Evolutionary conservation across 2,113 vertebrate species (phyloP).

Genomic region (Equus przewalskii): DNA sequence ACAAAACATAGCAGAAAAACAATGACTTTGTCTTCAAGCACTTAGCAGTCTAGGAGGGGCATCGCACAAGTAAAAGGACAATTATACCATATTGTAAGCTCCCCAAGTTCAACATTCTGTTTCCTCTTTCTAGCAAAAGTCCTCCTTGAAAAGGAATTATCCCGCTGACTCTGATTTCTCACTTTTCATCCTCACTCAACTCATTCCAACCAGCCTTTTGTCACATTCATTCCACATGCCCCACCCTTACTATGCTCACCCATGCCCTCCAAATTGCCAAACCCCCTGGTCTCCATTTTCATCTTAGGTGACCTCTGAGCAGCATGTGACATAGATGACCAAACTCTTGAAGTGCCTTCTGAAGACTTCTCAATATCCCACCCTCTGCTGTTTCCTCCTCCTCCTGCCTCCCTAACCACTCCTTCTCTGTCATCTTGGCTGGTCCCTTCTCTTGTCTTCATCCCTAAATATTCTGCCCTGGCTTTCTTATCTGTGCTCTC

Average conservation of each 20-base stretch:
- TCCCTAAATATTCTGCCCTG: background rate
- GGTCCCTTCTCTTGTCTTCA: background rate
- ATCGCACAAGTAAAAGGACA: background rate
- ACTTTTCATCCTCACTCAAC: background rate
- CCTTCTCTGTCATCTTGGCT: background rate
- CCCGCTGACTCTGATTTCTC: background rate
- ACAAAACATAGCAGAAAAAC: background rate
- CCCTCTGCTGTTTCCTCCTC: background rate
- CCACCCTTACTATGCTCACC: background rate
- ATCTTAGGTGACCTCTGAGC: background rate
- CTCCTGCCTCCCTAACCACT: background rate
- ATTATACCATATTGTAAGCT: background rate
- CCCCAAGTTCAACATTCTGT: background rate
- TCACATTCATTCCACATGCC: background rate
- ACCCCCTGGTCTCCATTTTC: background rate
- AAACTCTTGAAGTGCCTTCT: background rate
- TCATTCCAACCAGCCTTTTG: background rate
- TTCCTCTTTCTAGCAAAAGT: background rate
- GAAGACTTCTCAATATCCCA: accelerated
- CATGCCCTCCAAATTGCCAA: background rate
- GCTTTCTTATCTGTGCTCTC: background rate
- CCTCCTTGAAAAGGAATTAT: background rate
- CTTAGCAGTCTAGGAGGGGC: background rate
- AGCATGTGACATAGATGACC: background rate
- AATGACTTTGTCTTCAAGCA: background rate